These are phyloP conservation scores for Pseudomyrmex sp. DNA, from an alignment of 1,140 invertebrate species.

Conservation along the genomic window DNA sequence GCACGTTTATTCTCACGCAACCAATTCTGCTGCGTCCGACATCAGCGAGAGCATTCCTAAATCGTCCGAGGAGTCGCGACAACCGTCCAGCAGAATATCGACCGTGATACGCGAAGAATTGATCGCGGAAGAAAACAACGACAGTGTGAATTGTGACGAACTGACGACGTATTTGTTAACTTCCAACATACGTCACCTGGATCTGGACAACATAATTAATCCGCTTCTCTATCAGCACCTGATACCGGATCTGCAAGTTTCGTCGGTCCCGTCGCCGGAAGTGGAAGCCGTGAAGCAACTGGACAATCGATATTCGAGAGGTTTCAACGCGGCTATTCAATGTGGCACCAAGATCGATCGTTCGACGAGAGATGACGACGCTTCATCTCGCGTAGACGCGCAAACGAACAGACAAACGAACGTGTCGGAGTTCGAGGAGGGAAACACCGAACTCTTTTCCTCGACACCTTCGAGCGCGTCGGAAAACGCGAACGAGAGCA, in stretches of 20 bases:
- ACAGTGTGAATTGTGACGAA: constrained; percentile 74
- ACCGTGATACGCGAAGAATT: constrained; percentile 79
- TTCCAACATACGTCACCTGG: constrained; percentile 79
- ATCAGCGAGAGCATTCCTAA: neutral
- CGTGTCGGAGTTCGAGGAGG: constrained; percentile 42
- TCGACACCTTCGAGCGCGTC: constrained; percentile 73
- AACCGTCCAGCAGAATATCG: constrained; percentile 76
- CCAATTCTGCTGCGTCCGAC: neutral
- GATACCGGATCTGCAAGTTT: constrained; percentile 73
- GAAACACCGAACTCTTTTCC: constrained; percentile 59
- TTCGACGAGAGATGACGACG: constrained; percentile 56
- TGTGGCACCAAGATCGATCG: constrained; percentile 71
- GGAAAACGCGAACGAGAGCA: constrained; percentile 74
- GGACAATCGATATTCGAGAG: constrained; percentile 78
- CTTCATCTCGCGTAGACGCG: constrained; percentile 10
- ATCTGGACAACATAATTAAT: constrained; percentile 76
- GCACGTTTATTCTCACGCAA: neutral
- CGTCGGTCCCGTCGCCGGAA: constrained; percentile 68
- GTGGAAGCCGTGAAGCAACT: constrained; percentile 76
- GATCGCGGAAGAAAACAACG: constrained; percentile 76
- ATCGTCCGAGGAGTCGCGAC: neutral
- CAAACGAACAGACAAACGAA: constrained; percentile 44
- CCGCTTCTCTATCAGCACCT: constrained; percentile 80
- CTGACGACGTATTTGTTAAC: constrained; percentile 79
- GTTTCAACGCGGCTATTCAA: constrained; percentile 71